Evolutionary conservation across 2,888 invertebrate genomes (phyloP).

Genomic region (Drosophila mulleri): DNA sequence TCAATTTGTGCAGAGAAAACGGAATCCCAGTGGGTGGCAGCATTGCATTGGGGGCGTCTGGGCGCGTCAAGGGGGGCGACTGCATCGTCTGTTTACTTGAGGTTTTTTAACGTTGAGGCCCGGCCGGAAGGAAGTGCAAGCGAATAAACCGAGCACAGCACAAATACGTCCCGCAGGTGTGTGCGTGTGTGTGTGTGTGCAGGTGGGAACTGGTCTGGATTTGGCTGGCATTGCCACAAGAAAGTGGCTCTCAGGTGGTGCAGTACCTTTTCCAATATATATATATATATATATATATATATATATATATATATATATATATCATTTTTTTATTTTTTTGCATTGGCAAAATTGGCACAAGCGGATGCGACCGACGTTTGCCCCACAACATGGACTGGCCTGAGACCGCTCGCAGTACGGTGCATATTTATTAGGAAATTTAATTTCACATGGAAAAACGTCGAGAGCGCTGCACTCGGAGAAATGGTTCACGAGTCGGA

Average conservation of each 20-base stretch:
- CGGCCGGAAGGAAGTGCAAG: conserved; percentile 76
- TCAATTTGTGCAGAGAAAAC: conserved; percentile 71
- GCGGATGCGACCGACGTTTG: conserved; percentile 63
- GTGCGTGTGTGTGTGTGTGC: not conserved
- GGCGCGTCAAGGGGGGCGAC: no score
- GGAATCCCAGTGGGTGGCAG: conserved; percentile 16
- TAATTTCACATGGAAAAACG: conserved; percentile 37
- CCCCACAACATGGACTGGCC: conserved; percentile 11
- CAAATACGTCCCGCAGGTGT: conserved; percentile 46
- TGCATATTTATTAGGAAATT: conserved; percentile 54
- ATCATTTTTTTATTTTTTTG: conserved; percentile 21
- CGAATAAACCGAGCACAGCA: conserved; percentile 70
- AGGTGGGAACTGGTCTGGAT: not conserved
- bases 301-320: no score
- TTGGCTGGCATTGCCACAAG: conserved; percentile 15
- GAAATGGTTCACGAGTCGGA: conserved; percentile 14
- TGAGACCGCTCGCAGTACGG: not conserved
- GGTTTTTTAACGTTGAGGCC: conserved; percentile 59
- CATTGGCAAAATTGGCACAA: conserved; percentile 70
- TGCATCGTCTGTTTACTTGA: conserved; percentile 71
- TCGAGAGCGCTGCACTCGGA: conserved; percentile 5
- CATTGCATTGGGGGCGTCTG: conserved; percentile 2
- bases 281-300: no score
- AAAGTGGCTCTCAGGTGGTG: conserved; percentile 47
- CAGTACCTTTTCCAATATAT: conserved; percentile 21